Evolutionary conservation across 1,140 invertebrate species (phyloP), one percentile per base, ranked within the genome.

Genomic region (Sipha flava): DNA sequence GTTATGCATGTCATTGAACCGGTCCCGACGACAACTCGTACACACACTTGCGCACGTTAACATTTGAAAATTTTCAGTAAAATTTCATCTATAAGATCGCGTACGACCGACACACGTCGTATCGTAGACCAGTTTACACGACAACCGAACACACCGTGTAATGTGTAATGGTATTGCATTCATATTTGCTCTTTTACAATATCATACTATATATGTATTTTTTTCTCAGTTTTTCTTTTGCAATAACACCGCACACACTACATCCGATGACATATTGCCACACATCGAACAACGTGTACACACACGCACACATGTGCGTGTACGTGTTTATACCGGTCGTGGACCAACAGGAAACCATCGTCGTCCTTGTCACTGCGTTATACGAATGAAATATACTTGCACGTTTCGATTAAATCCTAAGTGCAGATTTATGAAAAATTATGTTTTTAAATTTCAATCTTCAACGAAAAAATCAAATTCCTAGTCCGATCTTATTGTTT

Each of bases 1-100:
- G 52, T 52, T n/a, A 77, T 77, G 31, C 31, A 31, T 77, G 52
- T 59, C 73, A 77, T 77, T 40, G 73, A 77, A 77, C 73, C 52
- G 73, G 73, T 77, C 73, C 40, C 16, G 73, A 59, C 37, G 52
- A 77, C 73, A 73, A 77, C 72, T 54, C 31, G 34, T 59, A 57
- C 18, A 29, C 47, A 34, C 23, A 18, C n/a, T 4, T 40, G 10
- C n/a, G n/a, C 3, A n/a, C 47, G 43, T 47, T 70, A 70, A 47
- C 66, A 21, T 70, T 43, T 43, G 26, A 47, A 29, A 26, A 43
- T 47, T 70, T 70, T 70, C 43, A 29, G 43, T 70, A n/a, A 70
- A 70, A 70, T 70, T 70, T 43, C n/a, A n/a, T n/a, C n/a, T n/a
- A n/a, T n/a, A n/a, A n/a, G n/a, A n/a, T n/a, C n/a, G n/a, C n/a